Evolutionary conservation across 2,113 vertebrate genomes (phyloP), one percentile per base, ranked within the genome.

Genomic region (Hippopotamus amphibius): DNA sequence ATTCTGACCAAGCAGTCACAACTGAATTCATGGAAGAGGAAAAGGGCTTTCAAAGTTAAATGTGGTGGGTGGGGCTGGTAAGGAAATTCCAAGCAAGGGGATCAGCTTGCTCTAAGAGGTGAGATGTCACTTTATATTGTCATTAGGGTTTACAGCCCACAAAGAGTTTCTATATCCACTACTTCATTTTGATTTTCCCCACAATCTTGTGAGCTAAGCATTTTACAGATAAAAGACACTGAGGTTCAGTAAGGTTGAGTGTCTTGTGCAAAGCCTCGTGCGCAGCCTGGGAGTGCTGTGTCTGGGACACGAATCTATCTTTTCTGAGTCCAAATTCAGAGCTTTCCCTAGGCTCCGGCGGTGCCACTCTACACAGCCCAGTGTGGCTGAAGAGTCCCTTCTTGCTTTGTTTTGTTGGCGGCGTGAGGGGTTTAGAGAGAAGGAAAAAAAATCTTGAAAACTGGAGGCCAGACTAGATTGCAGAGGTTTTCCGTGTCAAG

Each of bases 401-500:
- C 43, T 79, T 83, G 30, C 17, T 57, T 82, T 81, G 85, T 46
- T 93, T 61, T 57, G 26, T 79, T 68, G 74, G n/a, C 33, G 10
- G 28, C 9, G 11, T 26, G 28, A 93, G 26, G 37, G 46, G 9
- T 85, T 85, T 85, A 16, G 6, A 6, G 26, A 74, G 28, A 87
- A 84, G 57, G 57, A 87, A 74, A 94, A 79, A 26, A 84, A 93
- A 61, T 80, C 48, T 65, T 55, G n/a, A 92, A n/a, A 79, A 79
- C 30, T 69, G 14, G 12, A 55, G 84, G 10, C 28, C 9, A 94
- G 66, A 53, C 57, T 37, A 48, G 88, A 71, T 7, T 26, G 63
- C 30, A 91, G 81, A 84, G 66, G 28, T 81, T 85, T 89, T 61
- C 66, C 89, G 11, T 19, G 68, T 55, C n/a, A 79, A 41, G 76